These are phyloP conservation scores for Eristalis intricaria DNA, from an alignment of 2,888 invertebrate genomes.

Conservation along the genomic window DNA sequence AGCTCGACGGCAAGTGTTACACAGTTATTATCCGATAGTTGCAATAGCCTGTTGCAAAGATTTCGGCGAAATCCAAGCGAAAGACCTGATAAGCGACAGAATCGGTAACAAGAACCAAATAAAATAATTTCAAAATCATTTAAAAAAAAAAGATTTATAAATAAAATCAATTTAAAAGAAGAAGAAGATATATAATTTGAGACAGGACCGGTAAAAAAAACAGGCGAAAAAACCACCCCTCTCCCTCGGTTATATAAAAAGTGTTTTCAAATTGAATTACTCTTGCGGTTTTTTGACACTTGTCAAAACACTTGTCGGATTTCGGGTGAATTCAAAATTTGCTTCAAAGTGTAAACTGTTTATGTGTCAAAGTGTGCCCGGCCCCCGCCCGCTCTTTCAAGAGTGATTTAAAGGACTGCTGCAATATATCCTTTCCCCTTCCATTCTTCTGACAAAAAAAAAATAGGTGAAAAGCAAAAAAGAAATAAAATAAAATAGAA, in stretches of 20 bases:
- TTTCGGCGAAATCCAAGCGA: conserved; percentile 90
- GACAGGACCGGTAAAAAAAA: conserved; percentile 46
- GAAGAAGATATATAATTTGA: conserved; percentile 45
- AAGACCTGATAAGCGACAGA: conserved; percentile 82
- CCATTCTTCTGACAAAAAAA: neutral
- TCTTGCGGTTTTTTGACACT: conserved; percentile 3
- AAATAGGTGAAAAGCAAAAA: conserved; percentile 39
- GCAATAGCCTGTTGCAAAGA: conserved; percentile 91
- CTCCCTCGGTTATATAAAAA: conserved; percentile 53
- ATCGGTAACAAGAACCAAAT: conserved; percentile 74
- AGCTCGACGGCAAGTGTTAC: conserved; percentile 91
- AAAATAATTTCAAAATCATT: conserved; percentile 46
- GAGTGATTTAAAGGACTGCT: conserved; percentile 60
- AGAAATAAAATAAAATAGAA: conserved; percentile 16
- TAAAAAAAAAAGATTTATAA: conserved; percentile 7
- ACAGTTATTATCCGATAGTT: conserved; percentile 92
- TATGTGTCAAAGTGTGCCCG: neutral
- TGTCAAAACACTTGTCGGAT: conserved; percentile 8
- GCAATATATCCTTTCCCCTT: conserved; percentile 7
- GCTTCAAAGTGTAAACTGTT: conserved; percentile 4
- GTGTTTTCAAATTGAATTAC: neutral
- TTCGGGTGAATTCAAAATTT: conserved; percentile 31
- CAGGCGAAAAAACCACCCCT: neutral
- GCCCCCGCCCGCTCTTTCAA: neutral
- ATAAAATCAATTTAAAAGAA: conserved; percentile 41